phyloP scores from a whole-genome alignment of 2,113 vertebrate species.

The Microcebus ravelobensis region DNA sequence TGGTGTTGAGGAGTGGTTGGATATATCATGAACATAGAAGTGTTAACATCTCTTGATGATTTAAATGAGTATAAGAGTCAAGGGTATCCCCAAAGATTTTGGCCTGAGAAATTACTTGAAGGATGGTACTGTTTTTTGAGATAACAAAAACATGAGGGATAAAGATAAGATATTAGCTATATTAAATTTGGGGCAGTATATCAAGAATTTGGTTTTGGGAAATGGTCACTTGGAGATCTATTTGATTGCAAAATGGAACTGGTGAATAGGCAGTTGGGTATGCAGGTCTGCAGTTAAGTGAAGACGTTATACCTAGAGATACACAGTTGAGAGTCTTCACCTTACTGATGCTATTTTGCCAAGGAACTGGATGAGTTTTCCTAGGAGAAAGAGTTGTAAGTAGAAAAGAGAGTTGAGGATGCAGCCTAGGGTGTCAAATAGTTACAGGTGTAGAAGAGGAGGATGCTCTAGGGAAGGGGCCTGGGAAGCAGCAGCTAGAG shows the following conservation, averaged over 20 bases:
- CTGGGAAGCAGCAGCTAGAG: not conserved
- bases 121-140: not conserved
- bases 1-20: not conserved
- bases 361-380: not conserved
- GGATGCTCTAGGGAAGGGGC: not conserved
- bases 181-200: not conserved
- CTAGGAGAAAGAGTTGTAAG: not conserved
- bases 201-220: not conserved
- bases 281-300: not conserved
- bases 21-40: not conserved
- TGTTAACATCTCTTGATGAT: not conserved
- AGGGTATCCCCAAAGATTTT: not conserved
- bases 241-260: not conserved
- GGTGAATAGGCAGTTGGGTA: not conserved
- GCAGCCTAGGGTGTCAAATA: fast-evolving
- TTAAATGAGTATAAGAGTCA: not conserved
- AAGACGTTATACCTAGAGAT: not conserved
- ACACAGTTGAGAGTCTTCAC: not conserved
- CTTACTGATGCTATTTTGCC: not conserved
- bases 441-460: not conserved
- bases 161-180: not conserved
- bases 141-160: not conserved
- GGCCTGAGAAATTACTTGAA: not conserved
- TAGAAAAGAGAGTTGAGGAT: not conserved
- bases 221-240: not conserved